phyloP scores from a whole-genome alignment of 2,888 invertebrate genomes.

The Anagyrus pseudococci region DNA sequence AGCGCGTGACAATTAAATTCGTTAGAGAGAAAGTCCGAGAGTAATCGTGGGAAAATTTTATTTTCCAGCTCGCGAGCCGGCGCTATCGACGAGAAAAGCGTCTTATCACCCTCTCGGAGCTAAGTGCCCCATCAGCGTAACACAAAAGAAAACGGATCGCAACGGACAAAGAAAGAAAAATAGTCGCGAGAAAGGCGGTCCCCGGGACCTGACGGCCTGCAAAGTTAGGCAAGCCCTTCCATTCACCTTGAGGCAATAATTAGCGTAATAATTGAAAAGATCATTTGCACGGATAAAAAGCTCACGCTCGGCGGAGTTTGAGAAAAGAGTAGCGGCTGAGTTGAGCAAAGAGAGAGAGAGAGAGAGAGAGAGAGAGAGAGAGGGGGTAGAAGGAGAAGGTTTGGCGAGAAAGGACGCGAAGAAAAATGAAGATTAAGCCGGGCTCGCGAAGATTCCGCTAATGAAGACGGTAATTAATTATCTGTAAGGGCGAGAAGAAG shows the following conservation, averaged over 20 bases:
- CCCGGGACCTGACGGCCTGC: background rate
- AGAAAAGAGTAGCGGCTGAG: too few species aligned
- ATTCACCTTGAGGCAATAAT: conserved; percentile 28
- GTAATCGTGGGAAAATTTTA: background rate
- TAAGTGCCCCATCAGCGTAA: background rate
- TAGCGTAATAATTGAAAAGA: conserved; percentile 33
- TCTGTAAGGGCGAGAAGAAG: background rate
- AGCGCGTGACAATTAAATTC: too few species aligned
- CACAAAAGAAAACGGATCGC: background rate
- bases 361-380: conserved; percentile 3
- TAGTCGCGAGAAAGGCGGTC: background rate
- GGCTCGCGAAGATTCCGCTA: conserved; percentile 21
- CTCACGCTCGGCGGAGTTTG: too few species aligned
- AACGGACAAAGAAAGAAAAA: background rate
- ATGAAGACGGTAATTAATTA: conserved; percentile 36
- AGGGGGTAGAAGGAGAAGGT: background rate
- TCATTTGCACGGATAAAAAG: conserved; percentile 15
- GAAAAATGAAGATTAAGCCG: conserved; percentile 35
- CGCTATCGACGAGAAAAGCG: background rate
- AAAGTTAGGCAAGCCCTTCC: background rate
- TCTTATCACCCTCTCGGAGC: background rate
- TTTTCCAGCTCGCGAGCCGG: background rate
- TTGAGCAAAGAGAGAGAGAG: background rate
- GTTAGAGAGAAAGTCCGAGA: too few species aligned
- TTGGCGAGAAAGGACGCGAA: background rate